Evolutionary conservation across 2,113 vertebrate species (phyloP), one percentile per base, ranked within the genome.

Genomic region (Thomomys bottae): DNA sequence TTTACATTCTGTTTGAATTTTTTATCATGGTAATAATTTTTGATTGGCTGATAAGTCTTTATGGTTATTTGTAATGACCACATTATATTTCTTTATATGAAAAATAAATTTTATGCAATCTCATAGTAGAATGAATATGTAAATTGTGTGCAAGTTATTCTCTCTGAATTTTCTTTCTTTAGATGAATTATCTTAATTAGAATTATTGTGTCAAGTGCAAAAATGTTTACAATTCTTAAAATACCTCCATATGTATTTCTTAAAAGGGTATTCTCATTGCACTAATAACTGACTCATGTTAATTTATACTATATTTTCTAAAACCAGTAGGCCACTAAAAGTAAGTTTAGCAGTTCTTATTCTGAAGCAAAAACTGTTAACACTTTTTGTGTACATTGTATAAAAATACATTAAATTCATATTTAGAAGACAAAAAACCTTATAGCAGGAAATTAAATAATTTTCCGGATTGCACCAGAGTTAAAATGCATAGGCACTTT

Each of bases 371-470:
- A 26, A n/a, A 34, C 15, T 42, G 61, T 89, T 21, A 54, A 12
- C 2, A 32, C 54, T 91, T 92, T 88, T 81, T 40, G 28, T 15
- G 6, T 54, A 67, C 72, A 36, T n/a, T 76, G 45, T 36, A 32
- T 34, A 75, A 95, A 90, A 84, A 76, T 36, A 72, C 14, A 83
- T 11, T 63, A 36, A 36, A 38, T 72, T 45, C 26, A 84, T 38
- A 71, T 23, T 77, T 90, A 85, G 68, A 73, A 24, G 83, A 14
- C 77, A 24, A 2, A 82, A 81, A 92, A 79, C 30, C 45, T 21
- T 61, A 17, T 94, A 91, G 36, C 6, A 87, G 15, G 5, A 14
- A 87, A 88, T 87, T 61, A 93, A 88, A 71, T 83, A 89, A 34
- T 45, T 89, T 87, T 89, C 49, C 42, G 73, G 36, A 67, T 87